Base-by-base conservation (phyloP, 2,113 vertebrate species). In the Atlantisia rogersi region DNA sequence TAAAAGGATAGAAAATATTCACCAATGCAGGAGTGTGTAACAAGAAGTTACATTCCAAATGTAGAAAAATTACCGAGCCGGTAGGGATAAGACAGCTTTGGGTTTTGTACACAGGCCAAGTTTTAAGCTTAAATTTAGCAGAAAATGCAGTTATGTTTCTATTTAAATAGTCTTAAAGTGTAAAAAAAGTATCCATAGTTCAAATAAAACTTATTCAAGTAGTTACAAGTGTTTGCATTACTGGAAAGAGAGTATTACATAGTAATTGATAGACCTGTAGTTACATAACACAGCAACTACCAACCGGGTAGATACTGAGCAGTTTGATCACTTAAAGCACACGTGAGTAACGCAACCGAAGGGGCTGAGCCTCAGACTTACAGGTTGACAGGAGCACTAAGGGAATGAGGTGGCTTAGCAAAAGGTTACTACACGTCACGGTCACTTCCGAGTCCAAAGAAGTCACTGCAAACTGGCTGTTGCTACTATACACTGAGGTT, bases 171-270 rank as follows among this genome's bases (percentile, higher is more conserved):
- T 94, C 80, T 84, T 70, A 65, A 95, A 94, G 90, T 95, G 88
- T 97, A 95, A 93, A 94, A 94, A 97, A 88, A 92, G 69, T 86
- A 92, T 93, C 94, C 82, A 89, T 90, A 82, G 63, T 95, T 96
- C 95, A 97, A 96, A 97, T 92, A 94, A 97, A 96, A 97, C 92
- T 86, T 97, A 97, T 97, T 97, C 97, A 97, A 97, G 97, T 97
- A 93, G 62, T 96, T 97, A 97, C 96, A 97, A 97, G 95, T 46
- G 68, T 97, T 97, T 97, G 97, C 91, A 97, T 97, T 97, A 97
- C 97, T 87, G 93, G 92, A 93, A 96, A 96, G 62, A 83, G 91
- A 97, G 92, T 95, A 97, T 97, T 97, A 97, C 97, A 97, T 94
- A 97, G 97, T 97, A 97, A 97, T 97, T 97, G 95, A 95, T 86